Evolutionary conservation across 1,140 invertebrate genomes (phyloP), one percentile per base, ranked within the genome.

Genomic region (Tachypleus tridentatus): DNA sequence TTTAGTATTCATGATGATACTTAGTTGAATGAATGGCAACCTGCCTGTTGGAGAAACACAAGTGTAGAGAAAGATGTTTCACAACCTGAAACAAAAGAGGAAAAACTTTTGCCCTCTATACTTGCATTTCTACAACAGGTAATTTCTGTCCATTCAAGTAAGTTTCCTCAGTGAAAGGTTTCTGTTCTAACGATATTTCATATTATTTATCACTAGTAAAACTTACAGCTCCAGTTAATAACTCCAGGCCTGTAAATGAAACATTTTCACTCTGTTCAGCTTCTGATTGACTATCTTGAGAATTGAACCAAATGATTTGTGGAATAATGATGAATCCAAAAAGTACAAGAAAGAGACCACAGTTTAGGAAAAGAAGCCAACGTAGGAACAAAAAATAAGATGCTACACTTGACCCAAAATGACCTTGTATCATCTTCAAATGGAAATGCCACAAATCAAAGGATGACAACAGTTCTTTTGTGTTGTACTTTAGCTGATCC

Each of bases 361-460:
- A n/a, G 53, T 54, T 54, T n/a, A 54, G n/a, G 53, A 8, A 54
- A 3, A 54, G n/a, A 1, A 54, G n/a, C 53, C 53, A 54, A 1
- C 53, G 53, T n/a, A 54, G 53, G n/a, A 54, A 54, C 7, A 54
- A 54, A 54, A 54, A 54, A n/a, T 54, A 54, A 54, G 53, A 54
- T 8, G 53, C 53, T n/a, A 54, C 53, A 8, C 53, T n/a, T 8
- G 53, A 54, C n/a, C 53, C 53, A 54, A 54, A 54, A 54, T 54
- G 53, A 8, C 53, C 53, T 54, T 54, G 53, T 8, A 54, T n/a
- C 7, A n/a, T 54, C n/a, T 54, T 54, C 53, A 54, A n/a, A 54
- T 54, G 53, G n/a, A n/a, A 54, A 54, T 54, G 53, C 53, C 53
- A 54, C 53, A 54, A 54, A 54, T 54, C 53, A 7, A 54, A 54